A percentile compares a stretch with the other conserved stretches of the same genome.
phyloP scores from a whole-genome alignment of 2,113 vertebrate genomes.

The Ochotona curzoniae region DNA sequence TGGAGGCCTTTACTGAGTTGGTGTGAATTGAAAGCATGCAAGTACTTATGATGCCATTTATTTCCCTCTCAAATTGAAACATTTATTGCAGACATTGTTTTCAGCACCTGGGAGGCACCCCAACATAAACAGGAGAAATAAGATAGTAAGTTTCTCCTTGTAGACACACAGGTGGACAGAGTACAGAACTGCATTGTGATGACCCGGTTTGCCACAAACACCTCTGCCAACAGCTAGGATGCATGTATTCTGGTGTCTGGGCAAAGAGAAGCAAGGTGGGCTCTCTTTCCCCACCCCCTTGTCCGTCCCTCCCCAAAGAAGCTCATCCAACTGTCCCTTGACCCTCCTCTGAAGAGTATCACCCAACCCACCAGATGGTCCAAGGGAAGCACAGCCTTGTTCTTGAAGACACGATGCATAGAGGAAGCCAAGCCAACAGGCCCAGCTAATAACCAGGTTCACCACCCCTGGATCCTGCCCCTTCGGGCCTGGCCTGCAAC shows the following conservation, averaged over 20 bases:
- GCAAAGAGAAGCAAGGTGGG: not conserved
- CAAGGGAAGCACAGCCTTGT: not conserved
- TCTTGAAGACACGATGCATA: not conserved
- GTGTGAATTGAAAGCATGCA: not conserved
- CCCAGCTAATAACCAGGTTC: not conserved
- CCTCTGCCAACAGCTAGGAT: not conserved
- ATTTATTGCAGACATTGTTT: not conserved
- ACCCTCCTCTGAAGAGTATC: not conserved
- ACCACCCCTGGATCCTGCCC: not conserved
- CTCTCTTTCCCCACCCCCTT: not conserved
- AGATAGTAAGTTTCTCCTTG: not conserved
- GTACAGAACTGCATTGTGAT: not conserved
- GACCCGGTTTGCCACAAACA: not conserved
- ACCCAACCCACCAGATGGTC: too few relatives aligned
- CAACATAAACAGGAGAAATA: not conserved
- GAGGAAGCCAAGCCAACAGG: not conserved
- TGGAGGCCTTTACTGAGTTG: not conserved
- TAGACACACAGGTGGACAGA: not conserved
- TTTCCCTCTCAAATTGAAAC: constrained; percentile 7
- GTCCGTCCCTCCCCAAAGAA: not conserved
- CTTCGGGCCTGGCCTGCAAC: not conserved
- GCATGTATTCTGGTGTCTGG: not conserved
- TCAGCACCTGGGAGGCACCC: not conserved
- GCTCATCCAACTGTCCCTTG: not conserved
- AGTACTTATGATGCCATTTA: not conserved